Evolutionary conservation across 2,888 invertebrate genomes (phyloP), one percentile per base, ranked within the genome.

Genomic region (Glaucopsyche alexis): DNA sequence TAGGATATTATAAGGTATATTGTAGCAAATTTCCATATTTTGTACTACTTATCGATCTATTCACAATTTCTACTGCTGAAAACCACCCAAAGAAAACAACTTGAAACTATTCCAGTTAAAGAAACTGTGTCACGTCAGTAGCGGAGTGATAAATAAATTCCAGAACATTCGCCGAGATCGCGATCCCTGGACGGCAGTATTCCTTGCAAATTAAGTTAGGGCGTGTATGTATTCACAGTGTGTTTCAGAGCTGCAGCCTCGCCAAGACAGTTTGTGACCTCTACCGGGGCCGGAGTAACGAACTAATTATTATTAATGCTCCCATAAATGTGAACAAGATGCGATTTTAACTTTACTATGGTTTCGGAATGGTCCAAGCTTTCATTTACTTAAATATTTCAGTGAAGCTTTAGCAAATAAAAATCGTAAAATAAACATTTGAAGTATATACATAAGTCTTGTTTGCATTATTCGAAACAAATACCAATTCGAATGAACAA

Each of bases 181-280:
- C 80, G 76, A 78, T 82, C 88, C 82, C 86, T 52, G 16, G 85
- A 80, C 90, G 83, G 81, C 79, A 81, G 85, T 85, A 83, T 81
- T 82, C 84, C 82, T 80, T 87, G 85, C 87, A 91, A 91, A 91
- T 91, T 90, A 90, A 89, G 88, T 91, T 90, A 91, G 80, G 83
- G 84, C 85, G 85, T 85, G 87, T 91, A 85, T 88, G 89, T 91
- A 91, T 91, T 91, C 92, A 92, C 90, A 90, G 87, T 85, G 84
- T 82, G 83, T 83, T 83, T 79, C 78, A 14, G 29, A 29, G 47
- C 47, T 38, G 60, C 60, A 60, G 19, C 60, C 60, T 14, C 40
- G 8, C 40, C 65, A 65, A 65, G 40, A n/a, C n/a, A 65, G 65
- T 14, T 13, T 16, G 42, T 81, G 81, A 60, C 60, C 60, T 60